Evolutionary conservation across 2,113 vertebrate genomes (phyloP), one percentile per base, ranked within the genome.

Genomic region (Cairina moschata): DNA sequence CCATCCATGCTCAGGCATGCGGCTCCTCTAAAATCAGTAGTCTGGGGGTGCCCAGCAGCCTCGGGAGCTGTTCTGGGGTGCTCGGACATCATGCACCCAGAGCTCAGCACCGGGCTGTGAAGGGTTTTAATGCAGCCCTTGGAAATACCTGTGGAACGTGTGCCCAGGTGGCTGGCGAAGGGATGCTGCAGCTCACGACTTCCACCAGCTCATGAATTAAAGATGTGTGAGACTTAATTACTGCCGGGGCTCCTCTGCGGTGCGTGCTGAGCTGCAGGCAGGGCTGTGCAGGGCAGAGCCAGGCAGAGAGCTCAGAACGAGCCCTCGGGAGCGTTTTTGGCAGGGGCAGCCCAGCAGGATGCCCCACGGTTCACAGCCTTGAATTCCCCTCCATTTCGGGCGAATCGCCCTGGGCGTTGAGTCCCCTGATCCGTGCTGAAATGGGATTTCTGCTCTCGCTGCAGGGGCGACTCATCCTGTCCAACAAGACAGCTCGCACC

Each of bases 401-500:
- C 15, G 9, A 26, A 36, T 38, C 15, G 26, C 62, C 16, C 36
- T 29, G 38, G 62, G 26, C 17, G 6, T 20, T 18, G 36, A 18
- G 28, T 40, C 62, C 73, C 21, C 31, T 28, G 63, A 13, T 8
- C 55, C 18, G 0, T 8, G 0, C 6, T 38, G 2, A 80, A 66
- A 40, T 5, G 50, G 68, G 60, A 15, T 74, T 28, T 34, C 65
- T 88, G 58, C 36, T 67, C 26, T 29, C 2, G 23, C 85, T 56
- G 42, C 97, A 99, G 99, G 99, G 99, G 1, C 97, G 98, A 25
- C 98, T 98, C 93, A 98, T 99, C 95, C 98, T 99, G 63, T 99
- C 99, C 96, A 99, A 98, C 97, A 99, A 99, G 96, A 96, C 98
- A 42, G 99, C 99, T 5, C 98, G 99, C n/a, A 99, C 99, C 23